Percentiles rank a stretch among this genome's conserved stretches.
Evolutionary conservation across 2,113 vertebrate genomes (phyloP).

Genomic region (Centropus unirufus): DNA sequence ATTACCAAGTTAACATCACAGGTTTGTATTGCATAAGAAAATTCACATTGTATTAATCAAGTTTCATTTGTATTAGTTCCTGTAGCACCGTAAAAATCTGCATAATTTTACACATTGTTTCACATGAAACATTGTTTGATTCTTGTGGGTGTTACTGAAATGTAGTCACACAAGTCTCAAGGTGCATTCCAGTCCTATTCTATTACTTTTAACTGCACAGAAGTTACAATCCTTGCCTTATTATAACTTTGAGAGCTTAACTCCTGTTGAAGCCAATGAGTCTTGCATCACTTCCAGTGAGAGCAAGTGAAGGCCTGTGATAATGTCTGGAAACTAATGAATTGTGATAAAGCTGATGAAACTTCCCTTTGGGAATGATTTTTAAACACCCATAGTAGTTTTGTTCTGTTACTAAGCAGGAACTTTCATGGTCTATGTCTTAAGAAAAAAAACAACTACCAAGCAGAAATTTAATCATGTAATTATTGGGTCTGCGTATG

Average conservation of each 20-base stretch:
- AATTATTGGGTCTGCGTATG: background rate
- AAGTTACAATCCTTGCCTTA: conserved; percentile 61
- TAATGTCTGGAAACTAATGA: conserved; percentile 36
- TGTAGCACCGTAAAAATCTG: conserved; percentile 10
- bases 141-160: conserved; percentile 44
- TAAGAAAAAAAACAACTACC: conserved; percentile 30
- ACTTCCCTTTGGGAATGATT: conserved; percentile 8
- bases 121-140: conserved; percentile 42
- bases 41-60: background rate
- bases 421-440: background rate
- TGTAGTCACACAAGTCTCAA: conserved; percentile 23
- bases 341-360: conserved; percentile 28
- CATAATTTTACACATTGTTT: conserved; percentile 33
- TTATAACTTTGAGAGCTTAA: conserved; percentile 25
- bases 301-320: conserved; percentile 1
- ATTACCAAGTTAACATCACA: conserved; percentile 35
- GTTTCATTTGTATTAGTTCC: conserved; percentile 47
- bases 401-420: conserved; percentile 16
- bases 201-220: background rate
- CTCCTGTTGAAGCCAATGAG: background rate
- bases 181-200: conserved; percentile 23
- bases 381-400: conserved; percentile 16
- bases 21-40: conserved; percentile 37
- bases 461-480: background rate
- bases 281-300: background rate